Evolutionary conservation across 2,888 invertebrate species (phyloP).

Genomic region (Agrochola macilenta): DNA sequence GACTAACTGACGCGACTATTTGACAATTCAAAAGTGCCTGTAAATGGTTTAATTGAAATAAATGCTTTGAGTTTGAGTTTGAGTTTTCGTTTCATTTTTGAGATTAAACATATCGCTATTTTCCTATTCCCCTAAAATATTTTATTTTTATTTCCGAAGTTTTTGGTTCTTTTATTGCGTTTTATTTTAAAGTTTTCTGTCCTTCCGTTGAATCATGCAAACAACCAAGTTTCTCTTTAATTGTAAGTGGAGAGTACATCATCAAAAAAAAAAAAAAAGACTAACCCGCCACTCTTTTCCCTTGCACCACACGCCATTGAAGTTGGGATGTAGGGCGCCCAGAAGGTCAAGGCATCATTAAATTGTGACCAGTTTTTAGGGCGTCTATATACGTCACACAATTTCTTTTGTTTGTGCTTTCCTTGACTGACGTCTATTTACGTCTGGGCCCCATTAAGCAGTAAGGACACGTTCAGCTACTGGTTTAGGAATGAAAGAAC

Average conservation of each 20-base stretch:
- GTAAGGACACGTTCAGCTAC: slow-evolving; percentile 21
- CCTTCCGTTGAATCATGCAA: background rate
- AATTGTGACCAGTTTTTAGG: slow-evolving; percentile 58
- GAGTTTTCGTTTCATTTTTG: too few species aligned
- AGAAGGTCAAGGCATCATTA: slow-evolving; percentile 69
- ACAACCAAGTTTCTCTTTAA: background rate
- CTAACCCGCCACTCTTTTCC: background rate
- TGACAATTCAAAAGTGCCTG: too few species aligned
- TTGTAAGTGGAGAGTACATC: too few species aligned
- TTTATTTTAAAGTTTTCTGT: too few species aligned
- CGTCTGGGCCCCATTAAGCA: slow-evolving; percentile 30
- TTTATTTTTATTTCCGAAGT: too few species aligned
- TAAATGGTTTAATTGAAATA: too few species aligned
- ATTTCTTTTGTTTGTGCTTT: slow-evolving; percentile 62
- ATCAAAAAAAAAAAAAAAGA: too few species aligned
- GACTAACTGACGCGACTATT: too few species aligned
- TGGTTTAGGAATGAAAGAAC: slow-evolving; percentile 32
- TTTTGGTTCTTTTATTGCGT: background rate
- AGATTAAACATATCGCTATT: background rate
- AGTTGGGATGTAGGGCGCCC: slow-evolving; percentile 65
- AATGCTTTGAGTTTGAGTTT: too few species aligned
- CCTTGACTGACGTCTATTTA: slow-evolving; percentile 52
- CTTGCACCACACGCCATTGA: slow-evolving; percentile 29
- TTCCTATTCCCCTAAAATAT: background rate
- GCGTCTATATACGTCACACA: slow-evolving; percentile 57